Conservation (phyloP, 1,140 invertebrate genomes). For the Diachasma alloeum region DNA sequence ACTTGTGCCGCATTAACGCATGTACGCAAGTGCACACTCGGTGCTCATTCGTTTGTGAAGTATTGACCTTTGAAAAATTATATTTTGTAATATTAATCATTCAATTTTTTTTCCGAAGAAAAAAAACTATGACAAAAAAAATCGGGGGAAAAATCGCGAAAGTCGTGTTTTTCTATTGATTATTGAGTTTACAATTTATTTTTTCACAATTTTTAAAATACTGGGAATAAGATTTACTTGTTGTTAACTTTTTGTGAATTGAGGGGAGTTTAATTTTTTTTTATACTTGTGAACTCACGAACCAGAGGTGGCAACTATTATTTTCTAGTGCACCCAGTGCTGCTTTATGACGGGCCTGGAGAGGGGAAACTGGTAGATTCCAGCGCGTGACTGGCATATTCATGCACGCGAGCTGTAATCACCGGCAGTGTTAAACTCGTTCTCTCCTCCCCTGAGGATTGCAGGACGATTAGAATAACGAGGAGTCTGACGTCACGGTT, state of each 20-base stretch:
- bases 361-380: not conserved
- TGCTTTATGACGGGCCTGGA: not conserved
- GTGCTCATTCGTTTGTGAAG: not conserved
- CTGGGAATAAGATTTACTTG: too few relatives aligned
- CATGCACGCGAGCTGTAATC: slow-evolving; percentile 24
- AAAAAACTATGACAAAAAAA: too few relatives aligned
- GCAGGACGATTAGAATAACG: slow-evolving; percentile 8
- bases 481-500: not conserved
- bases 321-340: not conserved
- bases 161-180: too few relatives aligned
- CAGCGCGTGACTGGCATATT: slow-evolving; percentile 27
- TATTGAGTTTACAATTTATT: too few relatives aligned
- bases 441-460: not conserved
- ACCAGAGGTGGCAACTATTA: not conserved
- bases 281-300: not conserved
- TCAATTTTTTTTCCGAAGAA: too few relatives aligned
- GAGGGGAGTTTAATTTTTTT: too few relatives aligned
- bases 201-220: too few relatives aligned
- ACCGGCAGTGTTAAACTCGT: slow-evolving; percentile 15
- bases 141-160: too few relatives aligned
- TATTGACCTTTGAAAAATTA: not conserved
- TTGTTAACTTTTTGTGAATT: too few relatives aligned
- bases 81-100: not conserved
- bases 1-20: slow-evolving; percentile 21
- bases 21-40: not conserved